phyloP scores from a whole-genome alignment of 92 coral and sea anemone genomes.

The Chrysogorgia sp. region DNA sequence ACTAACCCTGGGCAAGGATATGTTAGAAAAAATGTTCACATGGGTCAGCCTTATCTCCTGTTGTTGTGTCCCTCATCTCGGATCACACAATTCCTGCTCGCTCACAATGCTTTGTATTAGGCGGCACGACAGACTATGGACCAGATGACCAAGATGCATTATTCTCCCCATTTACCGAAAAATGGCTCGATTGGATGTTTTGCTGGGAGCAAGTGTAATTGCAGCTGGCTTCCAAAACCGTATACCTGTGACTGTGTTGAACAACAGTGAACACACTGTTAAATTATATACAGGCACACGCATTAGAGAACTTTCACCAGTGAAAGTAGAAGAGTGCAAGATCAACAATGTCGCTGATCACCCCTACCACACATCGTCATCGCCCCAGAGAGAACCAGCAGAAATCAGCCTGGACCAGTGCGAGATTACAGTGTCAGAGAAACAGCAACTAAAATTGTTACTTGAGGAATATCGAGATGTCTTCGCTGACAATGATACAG shows the following conservation, averaged over 20 bases:
- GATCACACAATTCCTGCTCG: too few species aligned
- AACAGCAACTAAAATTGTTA: slow-evolving; percentile 33
- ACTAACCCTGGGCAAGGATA: slow-evolving; percentile 1
- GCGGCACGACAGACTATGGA: slow-evolving; percentile 2
- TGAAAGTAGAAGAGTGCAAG: slow-evolving; percentile 41
- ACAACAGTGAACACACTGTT: slow-evolving; percentile 47
- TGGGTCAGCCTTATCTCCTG: slow-evolving; percentile 21
- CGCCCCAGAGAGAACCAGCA: slow-evolving; percentile 36
- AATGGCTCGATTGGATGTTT: slow-evolving; percentile 27
- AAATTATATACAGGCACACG: slow-evolving; percentile 45
- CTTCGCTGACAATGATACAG: slow-evolving; percentile 57
- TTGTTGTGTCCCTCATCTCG: too few species aligned
- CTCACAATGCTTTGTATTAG: not conserved
- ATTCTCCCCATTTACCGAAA: slow-evolving; percentile 17
- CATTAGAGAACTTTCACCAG: slow-evolving; percentile 55
- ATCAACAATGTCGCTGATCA: slow-evolving; percentile 34
- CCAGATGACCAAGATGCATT: slow-evolving; percentile 25
- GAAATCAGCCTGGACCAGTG: slow-evolving; percentile 49
- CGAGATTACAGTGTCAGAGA: slow-evolving; percentile 49
- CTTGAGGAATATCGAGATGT: slow-evolving; percentile 50
- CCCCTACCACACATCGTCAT: slow-evolving; percentile 10
- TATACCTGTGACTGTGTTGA: slow-evolving; percentile 27
- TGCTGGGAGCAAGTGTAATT: slow-evolving; percentile 20
- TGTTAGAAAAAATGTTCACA: not conserved
- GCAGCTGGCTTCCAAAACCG: not conserved